Evolutionary conservation across 2,888 invertebrate species (phyloP), one percentile per base, ranked within the genome.

Genomic region (Megaustenia siamemsis): DNA sequence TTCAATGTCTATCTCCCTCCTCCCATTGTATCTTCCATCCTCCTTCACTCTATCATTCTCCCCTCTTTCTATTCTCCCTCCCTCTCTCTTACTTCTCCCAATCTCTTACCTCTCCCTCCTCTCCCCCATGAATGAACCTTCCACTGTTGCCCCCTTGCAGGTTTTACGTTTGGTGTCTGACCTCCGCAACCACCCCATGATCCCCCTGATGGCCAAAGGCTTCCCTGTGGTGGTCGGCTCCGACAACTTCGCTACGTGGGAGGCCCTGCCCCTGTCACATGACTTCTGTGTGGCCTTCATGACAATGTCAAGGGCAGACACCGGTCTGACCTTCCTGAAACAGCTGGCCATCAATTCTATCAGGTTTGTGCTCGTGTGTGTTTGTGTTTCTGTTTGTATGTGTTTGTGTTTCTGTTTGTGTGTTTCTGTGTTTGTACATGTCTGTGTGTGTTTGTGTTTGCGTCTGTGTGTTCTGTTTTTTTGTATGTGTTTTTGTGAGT

Each of bases 271-370:
- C 1, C 86, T 93, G 73, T 91, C 93, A 15, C 89, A 93, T 85
- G 93, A 93, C 87, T 92, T 92, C 86, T 93, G 93, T 82, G 90
- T 90, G 81, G 88, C 91, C 0, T 93, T 93, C 79, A 93, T 93
- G 93, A 93, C 89, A 3, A 73, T 93, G 69, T 89, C 91, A 38
- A 91, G 92, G 0, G 87, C 87, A 43, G 85, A 90, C 60, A 90
- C 89, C 75, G 93, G 91, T n/a, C 88, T 93, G 10, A 85, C 87
- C 56, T 78, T 91, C 1, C 88, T 93, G 12, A 93, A 93, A 86
- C 90, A 93, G 60, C 89, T 93, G 45, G 90, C 92, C 1, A 84
- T 90, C 18, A 92, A 93, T 82, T 93, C 93, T n/a, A 85, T 93
- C n/a, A 86, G 84, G 93, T 93, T 89, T 89, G 91, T 89, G n/a